These are phyloP conservation scores for Yponomeuta sedellus DNA, from an alignment of 2,888 invertebrate species.

Conservation along the genomic window DNA sequence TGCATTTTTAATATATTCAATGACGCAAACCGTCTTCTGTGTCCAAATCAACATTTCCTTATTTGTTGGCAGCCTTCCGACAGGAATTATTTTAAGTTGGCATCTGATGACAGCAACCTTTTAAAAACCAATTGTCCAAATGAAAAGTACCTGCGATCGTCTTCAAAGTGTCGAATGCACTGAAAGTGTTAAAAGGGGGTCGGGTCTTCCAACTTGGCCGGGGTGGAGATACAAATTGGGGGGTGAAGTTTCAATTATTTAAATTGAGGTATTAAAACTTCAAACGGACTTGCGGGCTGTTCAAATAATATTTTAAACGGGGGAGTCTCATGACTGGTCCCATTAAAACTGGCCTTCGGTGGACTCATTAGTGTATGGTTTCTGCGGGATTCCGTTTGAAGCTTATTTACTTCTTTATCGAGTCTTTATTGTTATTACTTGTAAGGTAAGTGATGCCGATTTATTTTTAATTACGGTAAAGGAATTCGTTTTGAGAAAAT, in stretches of 20 bases:
- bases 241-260: conserved; percentile 21
- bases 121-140: neutral
- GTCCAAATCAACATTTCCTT: no score
- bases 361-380: no score
- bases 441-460: no score
- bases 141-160: neutral
- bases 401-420: neutral
- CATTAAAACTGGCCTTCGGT: neutral
- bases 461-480: no score
- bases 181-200: neutral
- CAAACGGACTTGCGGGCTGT: conserved; percentile 11
- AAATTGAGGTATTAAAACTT: conserved; percentile 21
- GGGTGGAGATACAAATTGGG: conserved; percentile 13
- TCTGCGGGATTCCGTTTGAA: no score
- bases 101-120: neutral
- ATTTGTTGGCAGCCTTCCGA: no score
- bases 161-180: neutral
- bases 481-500: no score
- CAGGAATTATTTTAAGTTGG: no score
- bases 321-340: neutral
- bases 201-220: neutral
- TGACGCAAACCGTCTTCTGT: no score
- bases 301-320: neutral
- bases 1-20: no score
- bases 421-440: neutral